phyloP scores from a whole-genome alignment of 2,113 vertebrate genomes.

The Loxodonta africana region DNA sequence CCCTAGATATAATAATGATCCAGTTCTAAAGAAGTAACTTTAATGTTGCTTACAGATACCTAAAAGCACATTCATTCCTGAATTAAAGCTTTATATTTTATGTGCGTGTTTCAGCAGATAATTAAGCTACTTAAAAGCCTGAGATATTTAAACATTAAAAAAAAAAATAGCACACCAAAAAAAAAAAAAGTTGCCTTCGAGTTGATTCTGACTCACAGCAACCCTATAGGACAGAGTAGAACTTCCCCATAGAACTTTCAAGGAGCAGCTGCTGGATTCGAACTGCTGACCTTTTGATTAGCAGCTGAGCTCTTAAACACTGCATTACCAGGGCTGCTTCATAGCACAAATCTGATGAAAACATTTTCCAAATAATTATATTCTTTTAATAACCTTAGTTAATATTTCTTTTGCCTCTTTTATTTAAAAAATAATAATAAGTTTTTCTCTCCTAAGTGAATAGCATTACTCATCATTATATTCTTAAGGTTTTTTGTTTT shows the following conservation, averaged over 20 bases:
- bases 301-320: too few species aligned
- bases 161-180: too few species aligned
- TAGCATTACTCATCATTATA: background rate
- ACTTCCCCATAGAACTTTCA: too few species aligned
- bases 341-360: background rate
- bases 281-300: too few species aligned
- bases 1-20: background rate
- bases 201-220: too few species aligned
- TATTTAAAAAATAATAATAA: background rate
- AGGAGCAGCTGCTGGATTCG: too few species aligned
- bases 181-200: too few species aligned
- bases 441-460: background rate
- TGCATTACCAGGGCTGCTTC: too few species aligned
- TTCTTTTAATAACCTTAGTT: background rate
- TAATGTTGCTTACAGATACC: background rate
- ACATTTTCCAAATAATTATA: background rate
- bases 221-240: too few species aligned
- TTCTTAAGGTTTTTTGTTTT: background rate
- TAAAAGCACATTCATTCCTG: slow-evolving; percentile 8
- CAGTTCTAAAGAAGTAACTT: background rate
- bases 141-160: background rate
- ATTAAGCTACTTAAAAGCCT: slow-evolving; percentile 31
- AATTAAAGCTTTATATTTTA: background rate
- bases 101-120: background rate
- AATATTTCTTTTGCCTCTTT: background rate